These are phyloP conservation scores for Elanus axillaris DNA, from an alignment of 2,113 vertebrate species.

Conservation along the genomic window DNA sequence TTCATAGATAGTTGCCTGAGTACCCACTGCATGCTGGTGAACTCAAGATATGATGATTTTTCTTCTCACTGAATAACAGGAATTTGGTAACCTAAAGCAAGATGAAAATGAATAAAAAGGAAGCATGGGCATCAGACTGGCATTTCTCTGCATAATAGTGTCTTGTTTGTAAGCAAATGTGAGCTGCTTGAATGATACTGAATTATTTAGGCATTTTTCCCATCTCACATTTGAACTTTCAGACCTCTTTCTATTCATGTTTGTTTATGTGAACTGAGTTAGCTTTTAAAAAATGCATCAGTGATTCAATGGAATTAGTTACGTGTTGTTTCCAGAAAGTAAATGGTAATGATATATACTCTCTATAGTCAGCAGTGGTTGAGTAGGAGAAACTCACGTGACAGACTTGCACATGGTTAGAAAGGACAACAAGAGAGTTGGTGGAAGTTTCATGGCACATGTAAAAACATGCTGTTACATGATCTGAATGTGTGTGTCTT, in stretches of 20 bases:
- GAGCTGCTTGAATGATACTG: background rate
- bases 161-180: background rate
- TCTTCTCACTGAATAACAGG: background rate
- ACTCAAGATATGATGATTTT: background rate
- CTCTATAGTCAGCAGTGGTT: background rate
- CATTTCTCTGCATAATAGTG: background rate
- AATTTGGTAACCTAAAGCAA: background rate
- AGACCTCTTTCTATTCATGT: background rate
- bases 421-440: background rate
- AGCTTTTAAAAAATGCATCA: background rate
- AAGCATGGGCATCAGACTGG: rapidly evolving
- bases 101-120: background rate
- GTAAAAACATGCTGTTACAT: background rate
- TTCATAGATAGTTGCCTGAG: background rate
- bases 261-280: background rate
- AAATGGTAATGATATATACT: background rate
- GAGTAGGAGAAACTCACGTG: background rate
- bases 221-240: background rate
- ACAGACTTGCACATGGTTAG: background rate
- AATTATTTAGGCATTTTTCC: background rate
- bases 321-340: background rate
- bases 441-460: background rate
- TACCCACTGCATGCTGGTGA: background rate
- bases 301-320: background rate
- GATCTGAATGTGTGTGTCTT: background rate